Evolutionary conservation across 2,888 invertebrate species (phyloP).

Genomic region (Oegoconia quadripuncta): DNA sequence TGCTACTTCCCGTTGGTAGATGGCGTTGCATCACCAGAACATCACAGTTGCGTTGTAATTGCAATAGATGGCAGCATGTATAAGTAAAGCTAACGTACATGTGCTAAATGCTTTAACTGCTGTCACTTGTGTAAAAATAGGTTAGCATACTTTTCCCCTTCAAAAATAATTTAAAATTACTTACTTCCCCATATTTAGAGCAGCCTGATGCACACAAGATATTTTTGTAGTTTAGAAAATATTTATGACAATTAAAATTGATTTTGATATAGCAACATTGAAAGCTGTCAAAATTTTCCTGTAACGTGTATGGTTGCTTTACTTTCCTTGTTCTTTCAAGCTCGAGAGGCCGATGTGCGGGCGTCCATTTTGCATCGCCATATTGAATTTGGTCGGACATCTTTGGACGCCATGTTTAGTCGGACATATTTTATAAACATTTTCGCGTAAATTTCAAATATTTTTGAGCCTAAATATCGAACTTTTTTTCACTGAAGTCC

Average conservation of each 20-base stretch:
- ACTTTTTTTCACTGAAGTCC: conserved; percentile 73
- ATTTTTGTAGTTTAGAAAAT: not conserved
- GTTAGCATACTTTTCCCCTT: too few species aligned
- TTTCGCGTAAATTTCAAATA: conserved; percentile 81
- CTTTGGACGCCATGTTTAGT: conserved; percentile 86
- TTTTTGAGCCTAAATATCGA: conserved; percentile 70
- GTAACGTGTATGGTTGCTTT: conserved; percentile 42
- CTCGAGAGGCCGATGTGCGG: conserved; percentile 45
- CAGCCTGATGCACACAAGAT: too few species aligned
- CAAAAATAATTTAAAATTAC: too few species aligned
- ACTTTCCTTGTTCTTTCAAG: conserved; percentile 36
- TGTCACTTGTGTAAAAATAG: too few species aligned
- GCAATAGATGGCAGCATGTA: conserved; percentile 32
- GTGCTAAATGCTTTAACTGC: too few species aligned
- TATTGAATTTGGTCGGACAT: conserved; percentile 82
- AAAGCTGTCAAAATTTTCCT: conserved; percentile 3
- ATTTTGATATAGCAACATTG: conserved; percentile 38
- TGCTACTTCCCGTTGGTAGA: conserved; percentile 29
- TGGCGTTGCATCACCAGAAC: conserved; percentile 40
- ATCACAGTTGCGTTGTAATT: conserved; percentile 22
- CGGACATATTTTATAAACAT: conserved; percentile 88
- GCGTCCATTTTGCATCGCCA: conserved; percentile 80
- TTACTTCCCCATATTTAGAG: too few species aligned
- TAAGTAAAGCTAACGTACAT: not conserved
- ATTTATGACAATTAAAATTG: not conserved